Evolutionary conservation across 2,113 vertebrate genomes (phyloP), one percentile per base, ranked within the genome.

Genomic region (Syngnathoides biaculeatus): DNA sequence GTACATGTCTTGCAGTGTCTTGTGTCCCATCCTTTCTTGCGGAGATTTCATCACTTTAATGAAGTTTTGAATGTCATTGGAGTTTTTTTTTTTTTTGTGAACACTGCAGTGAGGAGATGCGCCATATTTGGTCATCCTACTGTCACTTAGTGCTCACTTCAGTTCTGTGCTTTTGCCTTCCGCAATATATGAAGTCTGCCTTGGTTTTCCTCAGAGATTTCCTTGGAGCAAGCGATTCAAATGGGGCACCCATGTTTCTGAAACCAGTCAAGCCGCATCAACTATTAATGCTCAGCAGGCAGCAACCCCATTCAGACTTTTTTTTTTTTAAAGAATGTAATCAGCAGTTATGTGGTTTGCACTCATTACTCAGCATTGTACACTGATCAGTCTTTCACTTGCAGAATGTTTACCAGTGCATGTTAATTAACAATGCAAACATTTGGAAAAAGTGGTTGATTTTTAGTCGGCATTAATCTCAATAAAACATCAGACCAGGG

Each of bases 221-320:
- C 42, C 10, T 43, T 43, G 9, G 9, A 55, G 52, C 30, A 57
- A 57, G 55, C 26, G 17, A 60, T 19, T 58, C 71, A 84, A 84
- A 1, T 82, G 74, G 81, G 80, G 58, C 75, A 26, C 14, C 65
- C 63, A 8, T 72, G 48, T 69, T 66, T 69, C 22, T 35, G 68
- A 65, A 72, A 24, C 10, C 65, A 74, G 71, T 75, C 30, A 22
- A 72, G 60, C 60, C 84, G 74, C 80, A 80, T 88, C 55, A 85
- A 79, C 15, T 88, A 79, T 88, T 78, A 3, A 84, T 83, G 77
- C 55, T 68, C 19, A 50, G 66, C 74, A 72, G 81, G 64, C 67
- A 64, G 35, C 65, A 78, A 55, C 84, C 79, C 76, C 66, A 74
- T 84, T 79, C 69, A 79, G 65, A 45, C 60, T 19, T 39, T 26